These are phyloP conservation scores for Plecotus auritus DNA, from an alignment of 2,113 vertebrate genomes.

Conservation along the genomic window DNA sequence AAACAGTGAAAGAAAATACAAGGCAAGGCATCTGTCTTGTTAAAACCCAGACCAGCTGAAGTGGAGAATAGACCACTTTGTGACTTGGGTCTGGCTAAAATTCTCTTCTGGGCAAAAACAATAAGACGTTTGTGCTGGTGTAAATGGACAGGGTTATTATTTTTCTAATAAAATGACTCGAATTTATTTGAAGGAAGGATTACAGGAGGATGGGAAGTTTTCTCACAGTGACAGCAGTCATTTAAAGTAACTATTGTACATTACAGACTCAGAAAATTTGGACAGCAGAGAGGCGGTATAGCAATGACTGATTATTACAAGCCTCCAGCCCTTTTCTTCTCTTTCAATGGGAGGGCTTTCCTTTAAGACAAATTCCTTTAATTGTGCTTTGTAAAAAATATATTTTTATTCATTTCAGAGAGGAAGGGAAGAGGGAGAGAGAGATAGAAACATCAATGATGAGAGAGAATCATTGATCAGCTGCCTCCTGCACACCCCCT, in stretches of 20 bases:
- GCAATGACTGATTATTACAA: not conserved
- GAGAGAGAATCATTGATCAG: no score
- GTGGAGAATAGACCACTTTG: not conserved
- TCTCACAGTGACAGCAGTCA: not conserved
- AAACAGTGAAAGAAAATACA: conserved; percentile 63
- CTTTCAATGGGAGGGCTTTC: not conserved
- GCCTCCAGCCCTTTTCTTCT: not conserved
- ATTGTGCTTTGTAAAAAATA: not conserved
- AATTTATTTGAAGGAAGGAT: conserved; percentile 46
- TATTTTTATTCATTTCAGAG: no score
- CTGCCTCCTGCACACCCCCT: no score
- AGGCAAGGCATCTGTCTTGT: conserved; percentile 53
- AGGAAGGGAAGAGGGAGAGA: no score
- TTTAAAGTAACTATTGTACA: not conserved
- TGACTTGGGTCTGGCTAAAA: conserved; percentile 39
- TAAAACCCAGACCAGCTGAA: conserved; percentile 35
- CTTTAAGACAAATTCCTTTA: not conserved
- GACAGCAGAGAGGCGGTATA: not conserved
- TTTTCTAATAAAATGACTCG: conserved; percentile 43
- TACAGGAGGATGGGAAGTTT: not conserved
- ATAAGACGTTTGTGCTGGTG: conserved; percentile 24
- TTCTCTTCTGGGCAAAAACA: conserved; percentile 19
- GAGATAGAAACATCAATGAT: no score
- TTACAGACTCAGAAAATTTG: not conserved
- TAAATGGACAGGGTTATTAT: conserved; percentile 14